Evolutionary conservation across 1,140 invertebrate genomes (phyloP).

Genomic region (Ladona fulva): DNA sequence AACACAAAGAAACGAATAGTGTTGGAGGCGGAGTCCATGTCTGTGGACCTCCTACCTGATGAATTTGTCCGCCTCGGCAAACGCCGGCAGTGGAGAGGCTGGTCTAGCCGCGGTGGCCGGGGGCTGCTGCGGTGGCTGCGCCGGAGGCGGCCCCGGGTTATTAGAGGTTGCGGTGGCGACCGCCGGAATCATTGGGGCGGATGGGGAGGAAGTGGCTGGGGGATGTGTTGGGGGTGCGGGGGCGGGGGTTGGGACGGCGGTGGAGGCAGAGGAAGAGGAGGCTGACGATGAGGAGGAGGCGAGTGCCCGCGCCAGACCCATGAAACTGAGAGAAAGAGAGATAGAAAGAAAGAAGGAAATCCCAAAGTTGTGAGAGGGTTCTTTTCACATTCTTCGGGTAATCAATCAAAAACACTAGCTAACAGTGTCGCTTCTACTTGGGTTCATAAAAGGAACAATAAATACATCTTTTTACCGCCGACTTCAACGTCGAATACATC

Average conservation of each 20-base stretch:
- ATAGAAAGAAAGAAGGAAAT: constrained; percentile 11
- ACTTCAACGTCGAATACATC: too few species aligned
- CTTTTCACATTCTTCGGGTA: neutral
- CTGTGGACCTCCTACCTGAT: neutral
- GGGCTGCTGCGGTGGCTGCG: neutral
- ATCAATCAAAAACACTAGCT: neutral
- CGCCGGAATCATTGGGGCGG: neutral
- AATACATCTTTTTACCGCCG: too few species aligned
- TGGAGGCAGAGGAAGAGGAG: neutral
- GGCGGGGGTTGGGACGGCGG: neutral
- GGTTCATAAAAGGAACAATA: too few species aligned
- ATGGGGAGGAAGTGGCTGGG: neutral
- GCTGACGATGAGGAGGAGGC: constrained; percentile 19
- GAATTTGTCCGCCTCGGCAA: neutral
- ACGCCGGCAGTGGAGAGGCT: constrained; percentile 21
- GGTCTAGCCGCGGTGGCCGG: neutral
- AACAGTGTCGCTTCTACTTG: neutral
- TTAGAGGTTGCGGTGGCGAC: neutral
- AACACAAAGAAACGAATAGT: too few species aligned
- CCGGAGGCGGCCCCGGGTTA: neutral
- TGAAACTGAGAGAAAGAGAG: constrained; percentile 17
- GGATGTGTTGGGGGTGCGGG: neutral
- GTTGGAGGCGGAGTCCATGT: neutral
- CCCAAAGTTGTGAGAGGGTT: neutral
- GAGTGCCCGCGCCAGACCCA: constrained; percentile 38